Conservation (phyloP, 2,888 invertebrate genomes). For the Oxyscelio sp. region DNA sequence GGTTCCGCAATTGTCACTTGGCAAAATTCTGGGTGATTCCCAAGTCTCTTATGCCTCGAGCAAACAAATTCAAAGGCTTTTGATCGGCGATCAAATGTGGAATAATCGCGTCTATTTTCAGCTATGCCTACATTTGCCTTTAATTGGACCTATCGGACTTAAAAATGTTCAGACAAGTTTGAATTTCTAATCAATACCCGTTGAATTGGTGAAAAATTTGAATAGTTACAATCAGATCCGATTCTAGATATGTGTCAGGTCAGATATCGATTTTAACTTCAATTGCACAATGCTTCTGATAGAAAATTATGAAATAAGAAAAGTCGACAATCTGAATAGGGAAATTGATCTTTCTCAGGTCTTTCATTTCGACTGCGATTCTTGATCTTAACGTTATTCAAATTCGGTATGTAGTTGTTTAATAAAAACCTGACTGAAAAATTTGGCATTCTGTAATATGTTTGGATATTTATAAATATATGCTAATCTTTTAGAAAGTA, state of each 20-base stretch:
- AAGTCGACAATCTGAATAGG: background rate
- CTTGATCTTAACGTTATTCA: too few relatives aligned
- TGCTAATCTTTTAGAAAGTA: too few relatives aligned
- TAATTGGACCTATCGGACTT: conserved; percentile 3
- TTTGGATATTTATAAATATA: too few relatives aligned
- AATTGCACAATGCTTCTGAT: background rate
- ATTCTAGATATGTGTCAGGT: background rate
- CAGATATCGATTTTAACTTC: background rate
- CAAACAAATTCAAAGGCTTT: conserved; percentile 10
- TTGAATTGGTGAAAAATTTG: background rate
- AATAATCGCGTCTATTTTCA: background rate
- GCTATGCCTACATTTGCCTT: too few relatives aligned
- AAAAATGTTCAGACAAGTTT: conserved; percentile 12
- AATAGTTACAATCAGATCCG: conserved; percentile 2
- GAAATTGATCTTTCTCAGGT: background rate
- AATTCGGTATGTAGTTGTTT: too few relatives aligned
- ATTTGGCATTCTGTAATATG: too few relatives aligned
- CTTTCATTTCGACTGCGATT: too few relatives aligned
- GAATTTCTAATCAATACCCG: background rate
- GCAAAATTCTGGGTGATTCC: conserved; percentile 78
- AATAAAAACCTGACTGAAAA: too few relatives aligned
- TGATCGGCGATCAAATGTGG: conserved; percentile 12
- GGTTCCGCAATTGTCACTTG: conserved; percentile 71
- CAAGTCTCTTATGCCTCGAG: conserved; percentile 77
- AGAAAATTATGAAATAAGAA: background rate